phyloP scores from a whole-genome alignment of 1,140 invertebrate genomes.

The Drosophila kikkawai region DNA sequence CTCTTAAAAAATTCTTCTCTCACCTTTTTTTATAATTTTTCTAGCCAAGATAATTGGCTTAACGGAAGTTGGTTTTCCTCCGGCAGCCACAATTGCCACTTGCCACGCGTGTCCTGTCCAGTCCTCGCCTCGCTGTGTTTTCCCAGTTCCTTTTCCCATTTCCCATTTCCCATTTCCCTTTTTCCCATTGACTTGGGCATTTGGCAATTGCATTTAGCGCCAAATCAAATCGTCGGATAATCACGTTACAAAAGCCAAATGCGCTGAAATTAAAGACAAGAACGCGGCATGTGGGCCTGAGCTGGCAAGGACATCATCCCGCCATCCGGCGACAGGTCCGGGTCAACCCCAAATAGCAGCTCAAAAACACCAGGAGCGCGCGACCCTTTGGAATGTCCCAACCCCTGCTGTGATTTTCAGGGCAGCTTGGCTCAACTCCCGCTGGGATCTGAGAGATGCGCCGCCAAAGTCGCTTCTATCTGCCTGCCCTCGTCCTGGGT shows the following conservation, averaged over 20 bases:
- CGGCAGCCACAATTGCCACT: slow-evolving; percentile 18
- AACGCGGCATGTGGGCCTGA: slow-evolving; percentile 58
- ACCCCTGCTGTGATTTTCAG: slow-evolving; percentile 76
- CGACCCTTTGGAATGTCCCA: slow-evolving; percentile 25
- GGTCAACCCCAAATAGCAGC: slow-evolving; percentile 58
- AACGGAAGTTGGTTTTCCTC: slow-evolving; percentile 14
- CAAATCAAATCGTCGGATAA: slow-evolving; percentile 85
- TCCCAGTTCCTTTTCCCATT: slow-evolving; percentile 4
- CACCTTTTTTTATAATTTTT: not conserved
- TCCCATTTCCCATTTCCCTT: not conserved
- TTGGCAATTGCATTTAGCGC: slow-evolving; percentile 84
- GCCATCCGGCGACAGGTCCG: slow-evolving; percentile 19
- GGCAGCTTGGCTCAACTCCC: slow-evolving; percentile 61
- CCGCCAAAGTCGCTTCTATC: slow-evolving; percentile 45
- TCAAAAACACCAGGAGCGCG: slow-evolving; percentile 50
- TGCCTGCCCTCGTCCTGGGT: slow-evolving; percentile 1
- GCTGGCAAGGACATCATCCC: slow-evolving; percentile 13
- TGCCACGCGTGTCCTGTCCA: not conserved
- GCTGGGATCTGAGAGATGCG: slow-evolving; percentile 81
- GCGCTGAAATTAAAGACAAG: slow-evolving; percentile 79
- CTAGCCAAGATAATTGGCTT: slow-evolving; percentile 22
- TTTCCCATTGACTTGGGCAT: slow-evolving; percentile 73
- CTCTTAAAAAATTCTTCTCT: no score
- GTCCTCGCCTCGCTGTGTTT: not conserved
- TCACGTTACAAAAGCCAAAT: slow-evolving; percentile 85